Percentiles rank a stretch among this genome's conserved stretches.
Conservation (phyloP, 2,113 vertebrate species). For the Thymallus thymallus region DNA sequence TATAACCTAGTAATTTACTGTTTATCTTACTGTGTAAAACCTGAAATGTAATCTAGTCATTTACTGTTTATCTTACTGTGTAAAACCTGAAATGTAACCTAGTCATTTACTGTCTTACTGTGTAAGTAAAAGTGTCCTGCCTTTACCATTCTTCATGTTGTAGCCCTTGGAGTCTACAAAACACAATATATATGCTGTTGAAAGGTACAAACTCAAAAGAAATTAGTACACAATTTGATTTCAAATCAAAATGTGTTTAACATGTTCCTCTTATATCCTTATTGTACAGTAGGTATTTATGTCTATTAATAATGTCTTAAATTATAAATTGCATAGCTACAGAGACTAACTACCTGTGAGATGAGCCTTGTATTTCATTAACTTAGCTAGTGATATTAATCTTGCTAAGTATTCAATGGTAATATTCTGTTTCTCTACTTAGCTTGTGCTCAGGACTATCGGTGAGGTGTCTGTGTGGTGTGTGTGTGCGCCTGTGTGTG, state of each 20-base stretch:
- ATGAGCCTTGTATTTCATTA: slow-evolving; percentile 15
- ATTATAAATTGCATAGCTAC: slow-evolving; percentile 69
- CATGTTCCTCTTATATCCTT: slow-evolving; percentile 46
- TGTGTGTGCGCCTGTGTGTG: not conserved
- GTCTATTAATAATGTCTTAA: slow-evolving; percentile 46
- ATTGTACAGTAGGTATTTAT: slow-evolving; percentile 16
- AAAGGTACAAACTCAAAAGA: slow-evolving; percentile 62
- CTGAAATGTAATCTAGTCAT: no score
- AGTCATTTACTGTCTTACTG: slow-evolving; percentile 59
- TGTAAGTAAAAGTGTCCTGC: slow-evolving; percentile 54
- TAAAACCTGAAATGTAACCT: slow-evolving; percentile 53
- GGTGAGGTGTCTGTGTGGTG: slow-evolving; percentile 9
- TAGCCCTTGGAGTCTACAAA: slow-evolving; percentile 58
- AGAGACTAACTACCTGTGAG: slow-evolving; percentile 45
- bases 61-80: no score
- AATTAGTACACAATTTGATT: slow-evolving; percentile 62
- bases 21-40: no score
- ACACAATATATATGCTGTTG: slow-evolving; percentile 61
- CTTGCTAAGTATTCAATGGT: slow-evolving; percentile 45
- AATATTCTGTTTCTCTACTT: slow-evolving; percentile 46
- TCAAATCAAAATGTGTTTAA: slow-evolving; percentile 46
- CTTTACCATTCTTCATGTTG: slow-evolving; percentile 53
- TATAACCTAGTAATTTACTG: no score
- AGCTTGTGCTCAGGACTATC: slow-evolving; percentile 56
- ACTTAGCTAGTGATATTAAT: slow-evolving; percentile 65